Percentiles rank a stretch among this genome's conserved stretches.
Conservation (phyloP, 2,797 vertebrate species). For the Tarsius wallacei region DNA sequence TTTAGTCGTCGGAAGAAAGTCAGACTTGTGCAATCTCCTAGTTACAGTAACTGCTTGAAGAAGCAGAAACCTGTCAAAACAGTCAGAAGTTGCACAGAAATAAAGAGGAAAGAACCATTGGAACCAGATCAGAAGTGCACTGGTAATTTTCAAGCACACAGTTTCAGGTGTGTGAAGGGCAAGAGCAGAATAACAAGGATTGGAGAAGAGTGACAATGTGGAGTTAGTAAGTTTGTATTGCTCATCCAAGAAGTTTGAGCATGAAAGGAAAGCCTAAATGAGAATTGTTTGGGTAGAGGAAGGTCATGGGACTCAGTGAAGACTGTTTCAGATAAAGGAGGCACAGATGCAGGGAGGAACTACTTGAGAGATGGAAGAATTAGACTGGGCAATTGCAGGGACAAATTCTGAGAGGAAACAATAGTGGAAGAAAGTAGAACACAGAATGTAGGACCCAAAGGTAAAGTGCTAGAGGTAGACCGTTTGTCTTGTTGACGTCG, state of each 20-base stretch:
- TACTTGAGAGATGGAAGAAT: not conserved
- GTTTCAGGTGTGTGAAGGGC: not conserved
- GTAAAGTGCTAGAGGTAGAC: not conserved
- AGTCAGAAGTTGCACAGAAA: not conserved
- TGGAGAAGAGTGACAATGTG: not conserved
- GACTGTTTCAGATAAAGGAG: not conserved
- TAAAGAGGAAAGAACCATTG: not conserved
- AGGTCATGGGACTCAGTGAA: not conserved
- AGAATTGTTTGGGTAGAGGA: not conserved
- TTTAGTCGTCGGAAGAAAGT: not conserved
- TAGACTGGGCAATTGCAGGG: not conserved
- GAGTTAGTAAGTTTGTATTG: not conserved
- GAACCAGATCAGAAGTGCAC: not conserved
- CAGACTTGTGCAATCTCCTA: not conserved
- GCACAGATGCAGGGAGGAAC: not conserved
- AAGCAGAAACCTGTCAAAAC: not conserved
- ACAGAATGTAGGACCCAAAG: not conserved
- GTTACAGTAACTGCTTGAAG: not conserved
- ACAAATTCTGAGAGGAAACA: slow-evolving; percentile 10
- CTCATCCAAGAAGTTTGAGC: not conserved
- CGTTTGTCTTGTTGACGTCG: not conserved
- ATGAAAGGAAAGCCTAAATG: not conserved
- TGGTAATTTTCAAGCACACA: slow-evolving; percentile 19
- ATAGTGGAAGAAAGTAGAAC: not conserved
- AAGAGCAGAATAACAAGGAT: not conserved